phyloP scores from a whole-genome alignment of 2,113 vertebrate species.

The Rattus rattus region DNA sequence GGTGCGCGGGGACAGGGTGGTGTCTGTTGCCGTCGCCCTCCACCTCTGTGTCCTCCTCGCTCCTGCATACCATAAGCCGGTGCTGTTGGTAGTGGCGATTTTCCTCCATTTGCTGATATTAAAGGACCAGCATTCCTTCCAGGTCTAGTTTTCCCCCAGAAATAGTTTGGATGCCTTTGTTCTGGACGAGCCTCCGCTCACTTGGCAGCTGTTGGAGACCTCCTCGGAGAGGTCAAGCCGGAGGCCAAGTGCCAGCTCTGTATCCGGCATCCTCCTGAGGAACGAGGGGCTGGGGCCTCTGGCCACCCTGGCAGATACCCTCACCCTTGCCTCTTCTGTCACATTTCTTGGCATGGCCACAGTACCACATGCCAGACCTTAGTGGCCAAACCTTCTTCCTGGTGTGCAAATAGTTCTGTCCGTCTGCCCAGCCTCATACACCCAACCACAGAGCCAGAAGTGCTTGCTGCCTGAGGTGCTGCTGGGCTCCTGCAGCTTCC shows the following conservation, averaged over 20 bases:
- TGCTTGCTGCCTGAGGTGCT: not conserved
- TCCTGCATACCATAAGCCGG: slow-evolving; percentile 1
- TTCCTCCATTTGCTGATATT: slow-evolving; percentile 54
- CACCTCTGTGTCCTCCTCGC: not conserved
- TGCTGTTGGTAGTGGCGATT: not conserved
- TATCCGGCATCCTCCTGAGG: slow-evolving; percentile 59
- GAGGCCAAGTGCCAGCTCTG: slow-evolving; percentile 52
- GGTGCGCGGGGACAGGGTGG: too few relatives aligned
- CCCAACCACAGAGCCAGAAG: slow-evolving; percentile 43
- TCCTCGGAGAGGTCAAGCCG: slow-evolving; percentile 63
- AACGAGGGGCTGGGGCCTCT: not conserved
- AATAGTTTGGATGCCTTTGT: slow-evolving; percentile 58
- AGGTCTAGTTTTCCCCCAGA: slow-evolving; percentile 33
- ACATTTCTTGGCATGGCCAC: slow-evolving; percentile 68
- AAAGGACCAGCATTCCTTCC: slow-evolving; percentile 31
- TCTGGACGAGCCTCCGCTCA: slow-evolving; percentile 35
- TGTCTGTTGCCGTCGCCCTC: not conserved
- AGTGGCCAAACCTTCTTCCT: slow-evolving; percentile 72
- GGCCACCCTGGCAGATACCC: slow-evolving; percentile 62
- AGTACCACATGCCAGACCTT: slow-evolving; percentile 62
- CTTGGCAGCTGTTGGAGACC: slow-evolving; percentile 54
- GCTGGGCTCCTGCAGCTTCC: not conserved
- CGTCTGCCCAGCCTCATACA: slow-evolving; percentile 58
- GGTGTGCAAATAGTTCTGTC: slow-evolving; percentile 68
- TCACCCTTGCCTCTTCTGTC: slow-evolving; percentile 59